These are phyloP conservation scores for Oncopeltus fasciatus DNA, from an alignment of 1,140 invertebrate species.

Conservation along the genomic window DNA sequence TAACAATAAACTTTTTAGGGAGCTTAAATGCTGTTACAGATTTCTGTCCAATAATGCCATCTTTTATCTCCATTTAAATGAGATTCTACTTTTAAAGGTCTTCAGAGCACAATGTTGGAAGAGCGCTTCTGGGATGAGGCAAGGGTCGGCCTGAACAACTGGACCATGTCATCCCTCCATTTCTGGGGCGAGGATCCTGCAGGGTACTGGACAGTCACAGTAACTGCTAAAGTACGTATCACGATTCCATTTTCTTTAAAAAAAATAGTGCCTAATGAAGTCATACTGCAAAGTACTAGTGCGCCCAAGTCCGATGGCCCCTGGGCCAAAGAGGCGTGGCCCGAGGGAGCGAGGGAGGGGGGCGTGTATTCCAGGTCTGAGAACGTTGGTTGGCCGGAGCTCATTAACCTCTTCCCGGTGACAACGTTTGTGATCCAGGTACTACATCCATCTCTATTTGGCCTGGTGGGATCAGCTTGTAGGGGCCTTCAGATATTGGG, in stretches of 20 bases:
- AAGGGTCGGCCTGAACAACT: conserved; percentile 56
- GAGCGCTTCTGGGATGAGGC: conserved; percentile 54
- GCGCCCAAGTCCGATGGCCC: background rate
- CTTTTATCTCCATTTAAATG: background rate
- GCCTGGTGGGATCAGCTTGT: no score
- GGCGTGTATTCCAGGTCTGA: no score
- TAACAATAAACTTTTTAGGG: no score
- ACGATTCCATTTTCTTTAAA: background rate
- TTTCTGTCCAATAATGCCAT: background rate
- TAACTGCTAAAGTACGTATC: conserved; percentile 42
- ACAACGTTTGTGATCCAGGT: no score
- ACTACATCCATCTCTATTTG: no score
- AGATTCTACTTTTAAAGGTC: conserved; percentile 36
- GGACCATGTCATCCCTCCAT: conserved; percentile 81
- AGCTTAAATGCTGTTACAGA: background rate
- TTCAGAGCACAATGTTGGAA: conserved; percentile 50
- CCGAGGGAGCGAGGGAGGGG: no score
- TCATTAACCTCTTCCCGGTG: background rate
- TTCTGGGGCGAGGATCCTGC: conserved; percentile 76
- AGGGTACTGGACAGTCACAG: conserved; percentile 55
- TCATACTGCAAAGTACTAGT: background rate
- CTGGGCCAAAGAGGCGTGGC: background rate
- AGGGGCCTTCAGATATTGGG: no score
- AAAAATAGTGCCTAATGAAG: background rate
- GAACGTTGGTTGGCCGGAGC: background rate